Evolutionary conservation across 2,888 invertebrate species (phyloP), one percentile per base, ranked within the genome.

Genomic region (Tetranychus piercei): DNA sequence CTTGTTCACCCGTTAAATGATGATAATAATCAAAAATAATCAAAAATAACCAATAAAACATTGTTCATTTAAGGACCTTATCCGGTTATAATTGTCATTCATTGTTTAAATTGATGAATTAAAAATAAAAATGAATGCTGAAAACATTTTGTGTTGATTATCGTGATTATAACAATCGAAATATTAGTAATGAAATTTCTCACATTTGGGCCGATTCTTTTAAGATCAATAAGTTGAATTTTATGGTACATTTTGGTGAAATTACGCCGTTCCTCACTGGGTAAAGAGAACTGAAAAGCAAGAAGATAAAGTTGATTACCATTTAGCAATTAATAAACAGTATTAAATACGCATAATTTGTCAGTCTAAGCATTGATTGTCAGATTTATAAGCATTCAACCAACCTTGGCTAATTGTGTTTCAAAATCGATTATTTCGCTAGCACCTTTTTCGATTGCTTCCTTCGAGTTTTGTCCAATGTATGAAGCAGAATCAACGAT

Each of bases 201-300:
- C 84, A 89, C 92, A 79, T 87, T 88, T 6, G 82, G 81, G 9
- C 80, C 80, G 44, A 81, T 74, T 69, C 84, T 80, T 80, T 90
- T 88, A 66, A 95, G 82, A 79, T 94, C 87, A 1, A 84, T 82
- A 15, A 95, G 84, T 0, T 89, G 89, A 88, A 92, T 91, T 9
- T 92, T 90, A 80, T 95, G 94, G 84, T 94, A 94, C n/a, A 94
- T 85, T 78, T 89, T 88, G 6, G 90, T 89, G 8, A 91, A 91
- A 82, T 95, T 93, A 78, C 94, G 87, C 71, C 94, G 87, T 82
- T 94, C 90, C 82, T 94, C 94, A 79, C 89, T 87, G 6, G 93
- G 91, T 81, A 90, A 84, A 7, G 91, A 91, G 79, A 90, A 90
- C 91, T 91, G 77, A 2, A 77, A 11, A 20, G 4, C 1, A 34